Evolutionary conservation across 2,888 invertebrate species (phyloP), one percentile per base, ranked within the genome.

Genomic region (Meganola albula): DNA sequence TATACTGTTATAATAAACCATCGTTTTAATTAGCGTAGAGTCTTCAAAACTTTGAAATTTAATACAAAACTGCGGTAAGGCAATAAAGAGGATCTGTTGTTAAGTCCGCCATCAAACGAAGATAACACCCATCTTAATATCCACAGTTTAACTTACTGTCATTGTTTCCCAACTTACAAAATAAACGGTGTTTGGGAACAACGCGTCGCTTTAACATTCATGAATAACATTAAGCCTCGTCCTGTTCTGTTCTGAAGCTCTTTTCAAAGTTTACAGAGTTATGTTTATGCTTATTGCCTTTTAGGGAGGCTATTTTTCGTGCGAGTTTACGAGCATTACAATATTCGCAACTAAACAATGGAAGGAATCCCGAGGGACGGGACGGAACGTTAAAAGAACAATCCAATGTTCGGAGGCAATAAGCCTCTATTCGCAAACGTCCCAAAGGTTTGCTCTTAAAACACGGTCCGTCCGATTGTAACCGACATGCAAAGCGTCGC

Each of bases 91-190:
- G 70, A 66, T 66, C 68, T 66, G 65, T 68, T 79, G 75, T 79
- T 77, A 75, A 72, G 66, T 62, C 48, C 63, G 64, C 70, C 71
- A 75, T 82, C 74, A 76, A 78, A 74, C 58, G 66, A 60, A 76
- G 80, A 80, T 79, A 79, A 71, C 75, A 63, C 53, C 52, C 54
- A 62, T 63, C 71, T 74, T 74, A 75, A 72, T 76, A 78, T 74
- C 74, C 71, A 74, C 65, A 66, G 70, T 74, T 77, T 72, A 75
- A 79, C 73, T 78, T 79, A 74, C 76, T 76, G 74, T 78, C 79
- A 80, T 83, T 84, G 80, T 82, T 83, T 79, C 63, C 73, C 73
- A 76, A 82, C 64, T 78, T 79, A 74, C 75, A 74, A 79, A 76
- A 71, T 74, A 74, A 76, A 75, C 71, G 73, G 75, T 78, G 71